phyloP scores from a whole-genome alignment of 2,113 vertebrate genomes.

The Pavo muticus region DNA sequence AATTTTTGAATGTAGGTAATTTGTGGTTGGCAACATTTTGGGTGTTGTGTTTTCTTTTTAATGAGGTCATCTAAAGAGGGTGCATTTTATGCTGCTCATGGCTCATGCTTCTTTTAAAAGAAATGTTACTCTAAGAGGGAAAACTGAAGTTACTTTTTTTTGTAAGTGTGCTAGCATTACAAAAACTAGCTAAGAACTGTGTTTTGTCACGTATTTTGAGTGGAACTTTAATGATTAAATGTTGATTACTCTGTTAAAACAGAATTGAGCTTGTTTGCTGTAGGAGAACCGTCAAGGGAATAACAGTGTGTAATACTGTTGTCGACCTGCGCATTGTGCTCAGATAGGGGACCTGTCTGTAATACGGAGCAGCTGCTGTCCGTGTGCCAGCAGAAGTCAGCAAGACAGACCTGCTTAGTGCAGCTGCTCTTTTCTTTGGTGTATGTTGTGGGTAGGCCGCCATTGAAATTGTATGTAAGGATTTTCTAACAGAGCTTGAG shows the following conservation, averaged over 20 bases:
- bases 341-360: accelerated
- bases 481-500: background rate
- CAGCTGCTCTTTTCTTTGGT: background rate
- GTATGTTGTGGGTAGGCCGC: background rate
- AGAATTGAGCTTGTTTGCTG: background rate
- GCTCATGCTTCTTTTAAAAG: background rate
- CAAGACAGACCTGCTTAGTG: background rate
- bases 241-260: background rate
- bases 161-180: background rate
- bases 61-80: background rate
- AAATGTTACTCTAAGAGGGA: background rate
- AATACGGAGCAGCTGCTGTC: background rate
- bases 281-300: background rate
- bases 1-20: background rate
- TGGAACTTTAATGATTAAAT: background rate
- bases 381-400: background rate
- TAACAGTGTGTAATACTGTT: background rate
- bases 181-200: background rate
- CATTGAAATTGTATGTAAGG: background rate
- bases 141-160: background rate
- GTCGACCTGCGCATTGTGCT: accelerated
- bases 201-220: background rate
- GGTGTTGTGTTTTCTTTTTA: background rate
- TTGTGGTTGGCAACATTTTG: background rate
- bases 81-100: background rate